These are phyloP conservation scores for Noctua pronuba DNA, from an alignment of 2,888 invertebrate genomes.

Conservation along the genomic window DNA sequence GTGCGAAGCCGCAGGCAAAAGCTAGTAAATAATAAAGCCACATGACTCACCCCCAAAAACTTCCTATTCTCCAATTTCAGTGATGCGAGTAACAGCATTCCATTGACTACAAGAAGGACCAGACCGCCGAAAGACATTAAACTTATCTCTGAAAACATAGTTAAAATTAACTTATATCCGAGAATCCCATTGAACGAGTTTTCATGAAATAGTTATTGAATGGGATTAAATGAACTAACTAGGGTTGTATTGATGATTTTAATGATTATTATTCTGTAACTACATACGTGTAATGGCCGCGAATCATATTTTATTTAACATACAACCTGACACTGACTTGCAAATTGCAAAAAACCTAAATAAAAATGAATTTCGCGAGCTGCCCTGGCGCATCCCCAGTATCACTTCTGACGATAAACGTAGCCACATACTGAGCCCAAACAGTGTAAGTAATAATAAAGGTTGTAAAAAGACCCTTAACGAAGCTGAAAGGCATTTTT, in stretches of 20 bases:
- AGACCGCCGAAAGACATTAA: slow-evolving; percentile 50
- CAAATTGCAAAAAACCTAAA: neutral
- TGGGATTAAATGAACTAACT: too few relatives aligned
- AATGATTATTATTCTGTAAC: too few relatives aligned
- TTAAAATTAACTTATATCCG: too few relatives aligned
- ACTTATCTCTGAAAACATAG: slow-evolving; percentile 57
- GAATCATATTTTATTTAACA: too few relatives aligned
- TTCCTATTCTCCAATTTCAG: slow-evolving; percentile 46
- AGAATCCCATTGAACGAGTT: too few relatives aligned
- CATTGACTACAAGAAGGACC: slow-evolving; percentile 43
- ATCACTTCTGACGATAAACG: neutral
- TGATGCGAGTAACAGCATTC: slow-evolving; percentile 52
- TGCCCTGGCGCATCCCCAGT: neutral
- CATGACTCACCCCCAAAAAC: slow-evolving; percentile 54
- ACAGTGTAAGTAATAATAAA: neutral
- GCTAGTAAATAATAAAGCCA: neutral
- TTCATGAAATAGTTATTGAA: too few relatives aligned
- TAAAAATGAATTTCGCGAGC: neutral
- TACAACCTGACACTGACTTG: too few relatives aligned
- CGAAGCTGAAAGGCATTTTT: too few relatives aligned
- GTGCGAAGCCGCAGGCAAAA: too few relatives aligned
- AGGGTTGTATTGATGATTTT: too few relatives aligned
- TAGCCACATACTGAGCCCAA: neutral
- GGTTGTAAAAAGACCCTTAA: too few relatives aligned
- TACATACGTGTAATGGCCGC: too few relatives aligned